Conservation (phyloP, 2,797 vertebrate genomes). For the Coranthus polyacanthus region DNA sequence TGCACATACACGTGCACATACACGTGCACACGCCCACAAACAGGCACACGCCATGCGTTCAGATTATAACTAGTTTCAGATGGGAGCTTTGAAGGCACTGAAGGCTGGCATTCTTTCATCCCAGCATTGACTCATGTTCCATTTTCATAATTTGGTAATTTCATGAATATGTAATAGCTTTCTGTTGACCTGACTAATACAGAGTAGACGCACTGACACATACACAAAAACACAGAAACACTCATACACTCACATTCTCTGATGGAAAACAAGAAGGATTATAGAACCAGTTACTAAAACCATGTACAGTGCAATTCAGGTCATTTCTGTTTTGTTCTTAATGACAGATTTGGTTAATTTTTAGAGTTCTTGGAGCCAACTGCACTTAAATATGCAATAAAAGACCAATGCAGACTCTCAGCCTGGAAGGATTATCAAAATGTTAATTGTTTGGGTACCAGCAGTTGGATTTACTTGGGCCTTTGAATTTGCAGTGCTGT, state of each 20-base stretch:
- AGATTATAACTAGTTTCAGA: constrained; percentile 66
- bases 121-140: constrained; percentile 69
- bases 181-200: constrained; percentile 66
- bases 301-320: constrained; percentile 12
- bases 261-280: constrained; percentile 12
- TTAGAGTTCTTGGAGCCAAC: background rate
- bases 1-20: background rate
- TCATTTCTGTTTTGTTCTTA: background rate
- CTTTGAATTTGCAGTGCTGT: background rate
- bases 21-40: constrained; percentile 20
- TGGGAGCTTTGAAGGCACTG: constrained; percentile 66
- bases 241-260: constrained; percentile 19
- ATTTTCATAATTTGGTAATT: constrained; percentile 75
- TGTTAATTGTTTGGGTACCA: background rate
- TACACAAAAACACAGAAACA: constrained; percentile 8
- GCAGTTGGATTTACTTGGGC: background rate
- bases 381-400: too few relatives aligned
- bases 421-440: too few relatives aligned
- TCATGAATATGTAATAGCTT: constrained; percentile 75
- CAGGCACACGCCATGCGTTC: constrained; percentile 13
- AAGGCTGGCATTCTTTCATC: constrained; percentile 67
- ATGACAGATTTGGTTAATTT: constrained; percentile 10
- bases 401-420: too few relatives aligned
- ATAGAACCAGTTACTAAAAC: constrained; percentile 21
- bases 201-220: constrained; percentile 32